Evolutionary conservation across 2,113 vertebrate genomes (phyloP).

Genomic region (Laticauda laticaudata): DNA sequence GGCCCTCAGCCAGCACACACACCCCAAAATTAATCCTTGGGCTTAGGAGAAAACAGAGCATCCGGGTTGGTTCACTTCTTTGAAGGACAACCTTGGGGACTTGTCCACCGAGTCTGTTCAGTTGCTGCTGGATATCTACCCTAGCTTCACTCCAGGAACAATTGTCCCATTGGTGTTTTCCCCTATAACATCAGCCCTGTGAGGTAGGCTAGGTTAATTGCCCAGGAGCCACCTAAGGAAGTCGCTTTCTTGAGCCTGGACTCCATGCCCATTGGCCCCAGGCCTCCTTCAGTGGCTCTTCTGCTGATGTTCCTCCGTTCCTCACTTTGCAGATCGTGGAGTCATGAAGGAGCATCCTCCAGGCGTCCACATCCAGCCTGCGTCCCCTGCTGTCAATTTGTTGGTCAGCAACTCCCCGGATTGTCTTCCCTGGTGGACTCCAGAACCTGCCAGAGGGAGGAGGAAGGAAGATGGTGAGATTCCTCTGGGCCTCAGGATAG

Average conservation of each 20-base stretch:
- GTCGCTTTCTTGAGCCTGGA: neutral
- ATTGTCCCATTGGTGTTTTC: neutral
- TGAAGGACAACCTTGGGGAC: neutral
- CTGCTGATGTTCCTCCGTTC: neutral
- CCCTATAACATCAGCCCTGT: neutral
- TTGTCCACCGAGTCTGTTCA: too few relatives aligned
- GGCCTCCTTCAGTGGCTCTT: neutral
- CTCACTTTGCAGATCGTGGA: neutral
- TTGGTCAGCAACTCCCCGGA: conserved; percentile 4
- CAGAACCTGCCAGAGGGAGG: neutral
- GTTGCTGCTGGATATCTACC: neutral
- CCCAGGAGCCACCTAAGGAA: neutral
- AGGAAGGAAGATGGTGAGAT: neutral
- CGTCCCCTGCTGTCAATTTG: neutral
- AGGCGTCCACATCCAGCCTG: neutral
- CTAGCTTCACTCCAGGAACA: neutral
- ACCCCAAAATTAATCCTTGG: neutral
- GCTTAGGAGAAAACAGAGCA: neutral
- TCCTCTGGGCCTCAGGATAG: neutral
- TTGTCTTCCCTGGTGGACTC: neutral
- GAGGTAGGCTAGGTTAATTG: neutral
- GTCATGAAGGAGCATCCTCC: neutral
- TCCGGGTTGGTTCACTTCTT: neutral
- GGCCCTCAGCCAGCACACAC: neutral
- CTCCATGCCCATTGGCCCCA: neutral